Evolutionary conservation across 1,140 invertebrate genomes (phyloP).

Genomic region (Parapsyche elsis): DNA sequence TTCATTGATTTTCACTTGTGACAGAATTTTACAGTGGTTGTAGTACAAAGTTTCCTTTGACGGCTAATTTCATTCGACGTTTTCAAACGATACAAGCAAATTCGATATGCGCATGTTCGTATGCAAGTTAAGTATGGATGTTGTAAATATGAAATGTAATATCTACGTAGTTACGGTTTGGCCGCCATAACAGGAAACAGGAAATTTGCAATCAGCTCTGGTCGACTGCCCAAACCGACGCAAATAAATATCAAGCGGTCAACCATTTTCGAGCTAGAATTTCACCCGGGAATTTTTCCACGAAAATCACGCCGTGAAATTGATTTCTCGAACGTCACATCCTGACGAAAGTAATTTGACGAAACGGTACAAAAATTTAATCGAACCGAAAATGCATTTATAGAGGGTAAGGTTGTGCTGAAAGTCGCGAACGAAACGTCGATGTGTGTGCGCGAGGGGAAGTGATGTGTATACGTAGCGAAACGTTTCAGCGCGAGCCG

Average conservation of each 20-base stretch:
- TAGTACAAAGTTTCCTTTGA: no score
- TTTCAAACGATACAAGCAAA: no score
- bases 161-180: neutral
- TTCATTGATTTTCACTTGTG: no score
- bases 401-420: neutral
- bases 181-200: slow-evolving; percentile 10
- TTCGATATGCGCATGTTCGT: neutral
- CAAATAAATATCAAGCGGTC: slow-evolving; percentile 4
- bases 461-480: neutral
- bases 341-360: no score
- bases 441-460: neutral
- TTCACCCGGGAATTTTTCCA: neutral
- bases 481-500: neutral
- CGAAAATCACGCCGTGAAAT: slow-evolving; percentile 4
- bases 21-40: no score
- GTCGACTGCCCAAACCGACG: slow-evolving; percentile 1
- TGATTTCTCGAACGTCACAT: slow-evolving; percentile 1
- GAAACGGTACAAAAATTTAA: neutral
- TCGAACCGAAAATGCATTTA: neutral
- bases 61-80: no score
- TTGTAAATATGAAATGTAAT: neutral
- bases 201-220: slow-evolving; percentile 22
- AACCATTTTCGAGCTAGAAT: neutral
- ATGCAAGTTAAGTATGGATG: neutral
- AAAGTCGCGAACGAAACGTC: neutral